A percentile compares a stretch with the other conserved stretches of the same genome.
phyloP scores from a whole-genome alignment of 2,797 vertebrate genomes.

The Typhlichthys subterraneus region DNA sequence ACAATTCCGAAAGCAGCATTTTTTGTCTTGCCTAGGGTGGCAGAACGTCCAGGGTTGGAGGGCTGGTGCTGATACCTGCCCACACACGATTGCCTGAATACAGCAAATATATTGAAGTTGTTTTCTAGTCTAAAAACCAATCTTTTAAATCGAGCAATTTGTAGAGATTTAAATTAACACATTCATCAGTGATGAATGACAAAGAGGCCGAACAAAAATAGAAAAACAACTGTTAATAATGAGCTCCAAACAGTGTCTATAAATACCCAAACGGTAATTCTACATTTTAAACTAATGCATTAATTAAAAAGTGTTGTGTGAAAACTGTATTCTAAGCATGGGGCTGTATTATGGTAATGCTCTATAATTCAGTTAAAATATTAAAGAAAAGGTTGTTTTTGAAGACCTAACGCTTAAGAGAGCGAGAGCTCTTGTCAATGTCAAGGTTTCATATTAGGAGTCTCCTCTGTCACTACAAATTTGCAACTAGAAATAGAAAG shows the following conservation, averaged over 20 bases:
- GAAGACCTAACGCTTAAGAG: conserved; percentile 39
- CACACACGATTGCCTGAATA: too few species aligned
- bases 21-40: too few species aligned
- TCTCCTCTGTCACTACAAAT: conserved; percentile 34
- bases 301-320: conserved; percentile 42
- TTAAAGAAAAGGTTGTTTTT: conserved; percentile 49
- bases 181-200: conserved; percentile 13
- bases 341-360: conserved; percentile 54
- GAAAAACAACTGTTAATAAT: conserved; percentile 43
- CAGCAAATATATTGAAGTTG: neutral
- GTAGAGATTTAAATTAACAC: conserved; percentile 16
- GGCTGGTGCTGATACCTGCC: too few species aligned
- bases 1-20: too few species aligned
- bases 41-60: too few species aligned
- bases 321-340: conserved; percentile 44
- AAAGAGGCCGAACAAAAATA: neutral
- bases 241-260: conserved; percentile 51
- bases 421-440: conserved; percentile 9
- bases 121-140: neutral
- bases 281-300: conserved; percentile 46
- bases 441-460: conserved; percentile 15
- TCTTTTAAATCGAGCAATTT: neutral
- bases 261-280: conserved; percentile 34
- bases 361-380: conserved; percentile 46
- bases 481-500: conserved; percentile 12